phyloP scores from a whole-genome alignment of 1,140 invertebrate genomes.

The Thaumatotibia leucotreta region DNA sequence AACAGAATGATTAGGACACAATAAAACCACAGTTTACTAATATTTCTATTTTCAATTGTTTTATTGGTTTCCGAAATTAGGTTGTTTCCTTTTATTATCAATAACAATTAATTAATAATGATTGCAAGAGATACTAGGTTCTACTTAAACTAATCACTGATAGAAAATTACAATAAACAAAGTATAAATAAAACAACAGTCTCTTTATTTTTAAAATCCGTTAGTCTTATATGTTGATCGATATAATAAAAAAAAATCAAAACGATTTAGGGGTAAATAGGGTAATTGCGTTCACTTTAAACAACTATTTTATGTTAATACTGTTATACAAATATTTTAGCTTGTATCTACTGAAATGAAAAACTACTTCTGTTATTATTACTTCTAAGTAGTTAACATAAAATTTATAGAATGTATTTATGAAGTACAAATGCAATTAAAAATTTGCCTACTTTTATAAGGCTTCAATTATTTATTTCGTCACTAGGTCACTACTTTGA shows the following conservation, averaged over 20 bases:
- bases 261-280: not conserved
- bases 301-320: not conserved
- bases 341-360: too few species aligned
- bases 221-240: not conserved
- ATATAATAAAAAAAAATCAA: not conserved
- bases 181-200: not conserved
- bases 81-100: conserved; percentile 60
- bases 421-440: too few species aligned
- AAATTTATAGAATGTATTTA: too few species aligned
- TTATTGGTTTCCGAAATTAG: conserved; percentile 71
- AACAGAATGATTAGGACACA: conserved; percentile 4
- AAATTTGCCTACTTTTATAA: too few species aligned
- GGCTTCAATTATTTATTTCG: too few species aligned
- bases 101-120: conserved; percentile 66
- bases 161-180: conserved; percentile 42
- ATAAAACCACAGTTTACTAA: conserved; percentile 64
- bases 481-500: too few species aligned
- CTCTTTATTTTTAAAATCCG: not conserved
- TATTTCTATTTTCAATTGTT: conserved; percentile 72
- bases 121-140: conserved; percentile 68
- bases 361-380: too few species aligned
- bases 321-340: too few species aligned
- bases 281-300: not conserved
- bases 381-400: too few species aligned
- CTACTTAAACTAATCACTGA: conserved; percentile 66